Evolutionary conservation across 1,140 invertebrate genomes (phyloP), one percentile per base, ranked within the genome.

Genomic region (Stenopsyche tienmushanensis): DNA sequence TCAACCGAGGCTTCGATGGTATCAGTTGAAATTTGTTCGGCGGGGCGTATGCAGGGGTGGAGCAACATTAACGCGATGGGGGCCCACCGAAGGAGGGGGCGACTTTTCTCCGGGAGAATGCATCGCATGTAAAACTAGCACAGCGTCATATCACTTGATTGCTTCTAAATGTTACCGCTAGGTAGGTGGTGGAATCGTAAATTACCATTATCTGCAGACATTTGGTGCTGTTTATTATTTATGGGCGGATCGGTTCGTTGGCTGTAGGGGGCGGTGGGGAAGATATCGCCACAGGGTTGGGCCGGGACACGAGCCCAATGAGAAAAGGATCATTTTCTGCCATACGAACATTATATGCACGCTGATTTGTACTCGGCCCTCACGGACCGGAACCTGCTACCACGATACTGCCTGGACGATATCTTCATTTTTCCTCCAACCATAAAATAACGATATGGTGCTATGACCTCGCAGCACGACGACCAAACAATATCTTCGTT

Each of bases 201-300:
- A 78, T 80, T 79, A 78, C 77, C 78, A 79, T 80, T 80, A 80
- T 80, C 78, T 79, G 74, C 74, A 78, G 78, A 79, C 78, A 76
- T 73, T 71, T 62, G 69, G 63, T 77, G 74, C 73, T 77, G 76
- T 79, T 79, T 80, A 80, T 80, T 80, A 80, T 80, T 80, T 80
- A 80, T 80, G 76, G 76, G 71, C 76, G 75, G 76, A 78, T 80
- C 74, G 76, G 72, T 75, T 75, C 69, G 63, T 58, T 50, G 65
- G 62, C 57, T 17, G 64, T 72, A 72, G 72, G 72, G 72, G 72
- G 72, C 66, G 66, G 67, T 47, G 41, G 54, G 52, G 49, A 49
- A 66, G 50, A 49, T 34, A 42, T 41, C 54, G 9, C 39, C 42
- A 13, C 29, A 63, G 57, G 55, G 62, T 62, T 54, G 54, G 67